A percentile compares a stretch with the other conserved stretches of the same genome.
Evolutionary conservation across 2,888 invertebrate genomes (phyloP).

Genomic region (Ophraella communa): DNA sequence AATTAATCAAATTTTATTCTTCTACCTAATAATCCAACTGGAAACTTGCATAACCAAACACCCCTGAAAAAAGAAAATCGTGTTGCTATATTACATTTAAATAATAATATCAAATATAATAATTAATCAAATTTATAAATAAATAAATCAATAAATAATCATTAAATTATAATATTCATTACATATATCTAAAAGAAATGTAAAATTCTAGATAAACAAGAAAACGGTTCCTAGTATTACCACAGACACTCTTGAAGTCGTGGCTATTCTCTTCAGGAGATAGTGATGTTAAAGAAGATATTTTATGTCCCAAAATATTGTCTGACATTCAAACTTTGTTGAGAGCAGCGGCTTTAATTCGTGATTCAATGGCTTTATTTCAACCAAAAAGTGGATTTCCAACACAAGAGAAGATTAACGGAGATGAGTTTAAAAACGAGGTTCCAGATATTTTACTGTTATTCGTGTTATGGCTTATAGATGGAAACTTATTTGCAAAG

Average conservation of each 20-base stretch:
- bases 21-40: too few species aligned
- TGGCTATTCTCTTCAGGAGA: background rate
- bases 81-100: too few species aligned
- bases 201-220: too few species aligned
- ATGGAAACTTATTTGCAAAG: background rate
- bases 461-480: slow-evolving; percentile 10
- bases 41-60: too few species aligned
- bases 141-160: too few species aligned
- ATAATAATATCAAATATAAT: too few species aligned
- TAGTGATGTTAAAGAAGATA: slow-evolving; percentile 6
- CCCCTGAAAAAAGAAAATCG: too few species aligned
- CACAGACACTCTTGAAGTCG: background rate
- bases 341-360: slow-evolving; percentile 22
- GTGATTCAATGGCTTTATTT: slow-evolving; percentile 21
- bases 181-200: too few species aligned
- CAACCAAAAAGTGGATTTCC: slow-evolving; percentile 19
- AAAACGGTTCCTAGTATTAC: too few species aligned
- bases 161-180: too few species aligned
- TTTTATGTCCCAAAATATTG: slow-evolving; percentile 1
- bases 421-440: slow-evolving; percentile 24
- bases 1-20: too few species aligned
- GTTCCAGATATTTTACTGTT: slow-evolving; percentile 24
- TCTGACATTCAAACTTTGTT: slow-evolving; percentile 9
- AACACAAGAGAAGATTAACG: slow-evolving; percentile 16
- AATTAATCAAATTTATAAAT: too few species aligned